Evolutionary conservation across 1,140 invertebrate species (phyloP).

Genomic region (Chelonus insularis): DNA sequence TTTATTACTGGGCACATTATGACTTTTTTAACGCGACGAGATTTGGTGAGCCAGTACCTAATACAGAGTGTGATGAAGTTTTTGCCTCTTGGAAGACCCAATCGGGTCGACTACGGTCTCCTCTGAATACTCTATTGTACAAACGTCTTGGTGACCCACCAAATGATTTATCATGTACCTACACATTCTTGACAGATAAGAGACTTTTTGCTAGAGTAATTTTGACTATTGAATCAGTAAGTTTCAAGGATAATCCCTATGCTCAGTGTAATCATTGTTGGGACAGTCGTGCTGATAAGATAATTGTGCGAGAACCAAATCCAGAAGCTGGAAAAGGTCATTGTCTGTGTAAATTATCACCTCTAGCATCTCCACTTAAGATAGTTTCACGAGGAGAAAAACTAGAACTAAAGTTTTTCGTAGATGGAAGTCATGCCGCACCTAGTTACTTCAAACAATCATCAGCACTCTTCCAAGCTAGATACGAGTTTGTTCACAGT

Average conservation of each 20-base stretch:
- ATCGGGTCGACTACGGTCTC: slow-evolving; percentile 74
- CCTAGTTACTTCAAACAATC: slow-evolving; percentile 85
- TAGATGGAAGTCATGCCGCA: slow-evolving; percentile 80
- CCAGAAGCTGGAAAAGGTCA: slow-evolving; percentile 51
- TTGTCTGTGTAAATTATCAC: slow-evolving; percentile 61
- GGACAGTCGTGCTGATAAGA: slow-evolving; percentile 77
- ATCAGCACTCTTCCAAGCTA: slow-evolving; percentile 78
- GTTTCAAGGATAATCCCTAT: slow-evolving; percentile 77
- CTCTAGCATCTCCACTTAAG: slow-evolving; percentile 63
- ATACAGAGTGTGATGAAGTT: slow-evolving; percentile 82
- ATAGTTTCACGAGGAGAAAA: slow-evolving; percentile 77
- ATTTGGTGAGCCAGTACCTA: slow-evolving; percentile 76
- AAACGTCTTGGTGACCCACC: slow-evolving; percentile 68
- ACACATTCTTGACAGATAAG: slow-evolving; percentile 80
- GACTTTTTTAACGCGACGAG: slow-evolving; percentile 90
- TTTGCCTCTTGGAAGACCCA: slow-evolving; percentile 77
- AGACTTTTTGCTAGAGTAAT: slow-evolving; percentile 79
- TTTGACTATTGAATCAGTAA: slow-evolving; percentile 70
- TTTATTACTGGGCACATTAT: slow-evolving; percentile 91
- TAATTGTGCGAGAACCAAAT: slow-evolving; percentile 75
- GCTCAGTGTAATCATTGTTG: slow-evolving; percentile 80
- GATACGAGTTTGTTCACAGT: slow-evolving; percentile 85
- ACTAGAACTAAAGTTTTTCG: slow-evolving; percentile 75
- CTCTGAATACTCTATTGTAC: slow-evolving; percentile 82
- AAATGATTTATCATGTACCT: slow-evolving; percentile 75